Base-by-base conservation (phyloP, 2,113 vertebrate genomes). In the Mus pahari region DNA sequence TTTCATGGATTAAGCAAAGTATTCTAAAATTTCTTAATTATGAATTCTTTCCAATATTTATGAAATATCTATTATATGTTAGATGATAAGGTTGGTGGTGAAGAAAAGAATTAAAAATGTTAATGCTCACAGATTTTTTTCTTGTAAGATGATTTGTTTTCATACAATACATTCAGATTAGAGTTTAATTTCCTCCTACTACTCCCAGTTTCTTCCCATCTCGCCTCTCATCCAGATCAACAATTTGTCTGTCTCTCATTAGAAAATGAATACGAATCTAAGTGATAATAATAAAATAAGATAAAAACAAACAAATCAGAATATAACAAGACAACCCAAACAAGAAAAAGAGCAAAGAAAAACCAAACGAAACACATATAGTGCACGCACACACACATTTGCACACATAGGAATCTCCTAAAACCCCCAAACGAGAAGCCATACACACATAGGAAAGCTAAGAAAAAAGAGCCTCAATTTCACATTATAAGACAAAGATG, bases 21-120 rank as follows among this genome's bases (percentile, higher is more conserved):
- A 74, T 94, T 33, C 5, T 74, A 86, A 20, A 86, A 87, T 92
- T 86, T n/a, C 58, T 89, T 78, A 64, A 74, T 53, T 50, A 86
- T 84, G 71, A 48, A 60, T 53, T 6, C 39, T 82, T 89, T 68
- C 68, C 42, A 89, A 64, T n/a, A 90, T 64, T 77, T 96, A 50
- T 89, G 12, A 28, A 87, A 62, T 31, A 77, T 11, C 10, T 89
- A 16, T 39, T 66, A 24, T 55, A 83, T 94, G 45, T 84, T 89
- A 84, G 36, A 36, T 24, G 62, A 20, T 89, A 73, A 36, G 4
- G 19, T 66, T 74, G 5, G 20, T 60, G 20, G 16, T 79, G 11
- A 9, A n/a, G n/a, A 83, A 93, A 7, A 86, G 39, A 75, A 70
- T 11, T 31, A 16, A 64, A 93, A 82, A 95, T 95, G 5, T 58